phyloP scores from a whole-genome alignment of 2,888 invertebrate genomes.

The Pammene aurita region DNA sequence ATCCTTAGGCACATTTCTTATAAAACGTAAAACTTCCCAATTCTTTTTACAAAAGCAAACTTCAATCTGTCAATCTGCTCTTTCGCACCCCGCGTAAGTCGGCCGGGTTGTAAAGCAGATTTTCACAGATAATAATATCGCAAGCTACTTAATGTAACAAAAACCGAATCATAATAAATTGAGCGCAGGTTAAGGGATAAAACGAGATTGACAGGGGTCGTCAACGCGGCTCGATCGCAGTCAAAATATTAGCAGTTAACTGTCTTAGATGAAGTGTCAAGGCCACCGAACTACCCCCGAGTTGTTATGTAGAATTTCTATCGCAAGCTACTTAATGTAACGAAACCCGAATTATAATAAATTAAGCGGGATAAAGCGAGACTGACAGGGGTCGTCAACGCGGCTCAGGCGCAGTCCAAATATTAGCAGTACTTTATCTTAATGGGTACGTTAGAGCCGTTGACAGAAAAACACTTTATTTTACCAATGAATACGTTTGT shows the following conservation, averaged over 20 bases:
- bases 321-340: slow-evolving; percentile 40
- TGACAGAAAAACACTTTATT: too few species aligned
- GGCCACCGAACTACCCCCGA: too few species aligned
- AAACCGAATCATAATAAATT: slow-evolving; percentile 71
- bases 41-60: not conserved
- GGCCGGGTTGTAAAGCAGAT: slow-evolving; percentile 19
- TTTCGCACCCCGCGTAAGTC: slow-evolving; percentile 19
- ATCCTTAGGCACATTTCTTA: too few species aligned
- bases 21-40: too few species aligned
- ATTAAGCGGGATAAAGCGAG: slow-evolving; percentile 69
- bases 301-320: slow-evolving; percentile 19
- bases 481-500: too few species aligned
- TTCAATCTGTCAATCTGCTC: slow-evolving; percentile 13
- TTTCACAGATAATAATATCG: slow-evolving; percentile 38
- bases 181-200: slow-evolving; percentile 69
- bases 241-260: slow-evolving; percentile 2
- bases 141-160: slow-evolving; percentile 40
- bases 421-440: not conserved
- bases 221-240: slow-evolving; percentile 57
- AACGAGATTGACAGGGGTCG: slow-evolving; percentile 71
- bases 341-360: slow-evolving; percentile 65
- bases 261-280: not conserved
- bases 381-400: slow-evolving; percentile 73
- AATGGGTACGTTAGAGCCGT: too few species aligned
- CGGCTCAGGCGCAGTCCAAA: slow-evolving; percentile 49